Conservation (phyloP, 2,888 invertebrate species). For the Spicauda simplicius region DNA sequence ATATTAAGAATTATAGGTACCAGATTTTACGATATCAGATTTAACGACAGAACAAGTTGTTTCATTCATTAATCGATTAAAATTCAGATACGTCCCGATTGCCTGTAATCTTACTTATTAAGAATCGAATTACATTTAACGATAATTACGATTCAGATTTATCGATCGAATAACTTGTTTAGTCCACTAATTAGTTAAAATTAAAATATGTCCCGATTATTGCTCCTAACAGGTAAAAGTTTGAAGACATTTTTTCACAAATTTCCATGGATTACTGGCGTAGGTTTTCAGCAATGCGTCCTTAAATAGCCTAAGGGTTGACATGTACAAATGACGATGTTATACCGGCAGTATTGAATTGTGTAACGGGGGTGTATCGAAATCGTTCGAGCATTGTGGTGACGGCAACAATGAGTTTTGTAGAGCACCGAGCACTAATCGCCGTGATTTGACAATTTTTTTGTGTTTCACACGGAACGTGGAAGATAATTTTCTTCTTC, state of each 20-base stretch:
- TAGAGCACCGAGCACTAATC: conserved; percentile 79
- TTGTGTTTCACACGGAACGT: conserved; percentile 46
- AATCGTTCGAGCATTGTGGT: conserved; percentile 69
- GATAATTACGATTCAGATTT: no score
- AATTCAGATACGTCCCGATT: no score
- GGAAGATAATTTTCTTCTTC: conserved; percentile 38
- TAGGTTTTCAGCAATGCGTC: conserved; percentile 53
- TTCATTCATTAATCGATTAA: no score
- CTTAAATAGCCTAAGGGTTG: conserved; percentile 73
- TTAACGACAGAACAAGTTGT: no score
- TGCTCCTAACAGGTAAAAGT: background rate
- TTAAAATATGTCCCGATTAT: conserved; percentile 1
- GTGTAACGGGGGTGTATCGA: conserved; percentile 63
- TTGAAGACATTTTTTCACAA: conserved; percentile 27
- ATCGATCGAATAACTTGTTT: background rate
- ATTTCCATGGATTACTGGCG: conserved; percentile 66
- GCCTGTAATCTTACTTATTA: no score
- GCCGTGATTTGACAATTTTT: conserved; percentile 79
- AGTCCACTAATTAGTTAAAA: background rate
- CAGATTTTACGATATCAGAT: no score
- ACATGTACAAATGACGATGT: conserved; percentile 66
- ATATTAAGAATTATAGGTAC: no score
- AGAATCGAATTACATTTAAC: no score
- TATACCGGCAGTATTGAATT: conserved; percentile 67
- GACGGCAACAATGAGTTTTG: conserved; percentile 71